Percentiles rank a stretch among this genome's conserved stretches.
Evolutionary conservation across 2,113 vertebrate species (phyloP).

Genomic region (Silurus asotus): DNA sequence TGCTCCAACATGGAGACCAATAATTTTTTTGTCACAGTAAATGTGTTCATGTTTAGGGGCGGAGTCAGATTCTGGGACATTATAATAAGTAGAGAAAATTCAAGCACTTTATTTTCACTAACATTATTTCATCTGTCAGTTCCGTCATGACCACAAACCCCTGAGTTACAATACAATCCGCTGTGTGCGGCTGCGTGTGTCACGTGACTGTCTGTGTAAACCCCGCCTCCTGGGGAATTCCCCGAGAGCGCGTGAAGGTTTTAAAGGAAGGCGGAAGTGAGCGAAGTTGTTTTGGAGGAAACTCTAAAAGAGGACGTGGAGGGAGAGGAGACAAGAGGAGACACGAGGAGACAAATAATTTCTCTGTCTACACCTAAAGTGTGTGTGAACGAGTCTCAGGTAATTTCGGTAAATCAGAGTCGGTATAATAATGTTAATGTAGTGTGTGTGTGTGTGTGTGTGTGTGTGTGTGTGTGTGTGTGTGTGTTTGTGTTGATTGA

Average conservation of each 20-base stretch:
- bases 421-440: not conserved
- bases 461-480: not conserved
- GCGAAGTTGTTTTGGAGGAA: not conserved
- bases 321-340: not conserved
- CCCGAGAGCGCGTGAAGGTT: constrained; percentile 37
- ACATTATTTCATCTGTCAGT: not conserved
- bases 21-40: not conserved
- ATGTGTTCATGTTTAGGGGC: not conserved
- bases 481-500: not conserved
- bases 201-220: not conserved
- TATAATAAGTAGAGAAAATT: too few species aligned
- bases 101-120: not conserved
- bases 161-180: not conserved
- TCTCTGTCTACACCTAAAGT: not conserved
- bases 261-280: not conserved
- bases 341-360: not conserved
- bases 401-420: not conserved
- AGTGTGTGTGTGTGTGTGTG: not conserved
- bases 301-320: too few species aligned
- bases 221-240: constrained; percentile 50
- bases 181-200: not conserved
- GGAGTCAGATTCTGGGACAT: not conserved
- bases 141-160: not conserved
- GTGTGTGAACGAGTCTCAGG: not conserved
- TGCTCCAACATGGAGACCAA: too few species aligned